Evolutionary conservation across 2,113 vertebrate genomes (phyloP).

Genomic region (Salvelinus namaycush): DNA sequence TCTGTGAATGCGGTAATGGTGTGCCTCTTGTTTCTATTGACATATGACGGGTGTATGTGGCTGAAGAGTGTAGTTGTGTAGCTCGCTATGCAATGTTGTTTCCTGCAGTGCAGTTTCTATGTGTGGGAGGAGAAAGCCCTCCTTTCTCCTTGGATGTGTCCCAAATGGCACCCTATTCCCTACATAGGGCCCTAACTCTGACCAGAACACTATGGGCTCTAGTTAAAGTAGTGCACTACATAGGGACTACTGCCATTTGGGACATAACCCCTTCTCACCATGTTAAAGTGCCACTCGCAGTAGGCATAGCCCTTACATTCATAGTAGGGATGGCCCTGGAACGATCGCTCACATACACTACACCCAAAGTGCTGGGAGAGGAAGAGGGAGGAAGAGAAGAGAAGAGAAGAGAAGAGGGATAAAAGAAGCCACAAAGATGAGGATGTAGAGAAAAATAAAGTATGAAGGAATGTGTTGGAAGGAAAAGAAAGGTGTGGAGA

Average conservation of each 20-base stretch:
- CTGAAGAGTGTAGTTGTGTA: neutral
- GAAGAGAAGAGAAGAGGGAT: neutral
- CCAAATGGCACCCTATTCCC: too few species aligned
- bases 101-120: neutral
- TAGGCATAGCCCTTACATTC: conserved; percentile 38
- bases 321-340: conserved; percentile 36
- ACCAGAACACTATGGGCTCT: too few species aligned
- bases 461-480: neutral
- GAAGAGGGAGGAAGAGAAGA: neutral
- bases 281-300: conserved; percentile 47
- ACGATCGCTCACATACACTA: conserved; percentile 29
- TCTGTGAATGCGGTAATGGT: neutral
- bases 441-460: neutral
- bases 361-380: conserved; percentile 40
- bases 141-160: too few species aligned
- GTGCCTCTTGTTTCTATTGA: too few species aligned
- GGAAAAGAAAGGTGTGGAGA: neutral
- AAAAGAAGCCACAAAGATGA: neutral
- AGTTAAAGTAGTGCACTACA: neutral
- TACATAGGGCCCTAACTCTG: too few species aligned
- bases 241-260: too few species aligned
- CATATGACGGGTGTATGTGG: neutral
- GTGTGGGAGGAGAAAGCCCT: neutral
- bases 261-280: conserved; percentile 23
- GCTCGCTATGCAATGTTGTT: neutral